Base-by-base conservation (phyloP, 1,140 invertebrate species). In the Pinna nobilis region DNA sequence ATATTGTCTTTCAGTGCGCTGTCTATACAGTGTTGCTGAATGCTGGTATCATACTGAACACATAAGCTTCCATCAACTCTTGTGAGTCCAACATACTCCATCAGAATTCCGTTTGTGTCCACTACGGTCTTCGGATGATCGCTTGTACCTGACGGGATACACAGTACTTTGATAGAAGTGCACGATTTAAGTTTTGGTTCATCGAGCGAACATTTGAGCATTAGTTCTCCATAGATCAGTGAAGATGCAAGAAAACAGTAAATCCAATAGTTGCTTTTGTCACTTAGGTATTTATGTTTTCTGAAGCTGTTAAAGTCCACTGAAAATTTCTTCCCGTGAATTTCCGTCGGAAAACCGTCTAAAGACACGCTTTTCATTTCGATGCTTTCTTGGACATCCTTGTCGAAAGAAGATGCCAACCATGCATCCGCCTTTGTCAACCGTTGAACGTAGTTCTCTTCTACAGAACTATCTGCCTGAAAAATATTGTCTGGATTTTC, bases 71-170 rank as follows among this genome's bases (percentile, higher is more conserved):
- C 68, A 23, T 63, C 50, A 33, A 37, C 57, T 4, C 35, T 37
- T 32, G 32, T 20, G 11, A 70, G 39, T 5, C 44, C 57, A 39
- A 70, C 51, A 30, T 37, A 47, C 5, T 61, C 59, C 15, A 51
- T 33, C 33, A 61, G 9, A 9, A 28, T 35, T 13, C 68, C 59
- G n/a, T 32, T 61, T 13, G 23, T 50, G 9, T 70, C 68, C 15
- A 70, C 25, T 9, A 30, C 49, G 23, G 39, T 49, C 41, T 70
- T 70, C 30, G 68, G 41, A 39, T 70, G 68, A 39, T 70, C 68
- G 9, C 32, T 37, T 18, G 68, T 50, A 49, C 68, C 68, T 35
- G 30, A 15, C 7, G 57, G 41, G 3, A 70, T 30, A 28, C 68
- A 70, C 13, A 30, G 33, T 15, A 70, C 33, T 61, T 61, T 61